Evolutionary conservation across 1,140 invertebrate genomes (phyloP), one percentile per base, ranked within the genome.

Genomic region (Calephelis nemesis): DNA sequence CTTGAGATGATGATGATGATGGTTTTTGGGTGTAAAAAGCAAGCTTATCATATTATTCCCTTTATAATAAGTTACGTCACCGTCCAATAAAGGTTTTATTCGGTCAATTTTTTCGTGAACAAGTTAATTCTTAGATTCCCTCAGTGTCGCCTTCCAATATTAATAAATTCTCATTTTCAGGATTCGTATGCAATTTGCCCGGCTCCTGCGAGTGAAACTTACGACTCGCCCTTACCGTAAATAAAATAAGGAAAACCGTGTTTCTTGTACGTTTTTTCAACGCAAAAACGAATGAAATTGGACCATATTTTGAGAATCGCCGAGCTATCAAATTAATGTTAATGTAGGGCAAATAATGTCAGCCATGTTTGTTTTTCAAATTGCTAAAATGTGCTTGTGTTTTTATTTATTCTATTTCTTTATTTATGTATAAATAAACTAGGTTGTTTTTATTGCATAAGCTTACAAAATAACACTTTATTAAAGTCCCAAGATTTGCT

Each of bases 111-210:
- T 65, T 65, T 65, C 76, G 81, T 54, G 50, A 54, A 81, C 78
- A 80, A 74, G 76, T 88, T 88, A 88, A 88, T 88, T 87, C 83
- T 64, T 77, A 69, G 71, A 82, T 81, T 77, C 80, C 76, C 82
- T 78, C 67, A 71, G 73, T 72, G 81, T 77, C 79, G 79, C 74
- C 72, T 86, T 79, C 83, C 85, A 87, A 88, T 88, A 88, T 88
- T 87, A 87, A 88, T 88, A 88, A 88, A 88, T 88, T 88, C 84
- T 87, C 82, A 86, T 89, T 87, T 77, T 71, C 84, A 73, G 84
- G 85, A 85, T 89, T 87, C 85, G 83, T 82, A 81, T 81, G 85
- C 87, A 89, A 89, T 89, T 89, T 87, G 83, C 84, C 79, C 74
- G 79, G 70, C 82, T 79, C 74, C 78, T 77, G 72, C 78, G 72